Evolutionary conservation across 2,797 vertebrate species (phyloP).

Genomic region (Parauchenoglanis ngamensis): DNA sequence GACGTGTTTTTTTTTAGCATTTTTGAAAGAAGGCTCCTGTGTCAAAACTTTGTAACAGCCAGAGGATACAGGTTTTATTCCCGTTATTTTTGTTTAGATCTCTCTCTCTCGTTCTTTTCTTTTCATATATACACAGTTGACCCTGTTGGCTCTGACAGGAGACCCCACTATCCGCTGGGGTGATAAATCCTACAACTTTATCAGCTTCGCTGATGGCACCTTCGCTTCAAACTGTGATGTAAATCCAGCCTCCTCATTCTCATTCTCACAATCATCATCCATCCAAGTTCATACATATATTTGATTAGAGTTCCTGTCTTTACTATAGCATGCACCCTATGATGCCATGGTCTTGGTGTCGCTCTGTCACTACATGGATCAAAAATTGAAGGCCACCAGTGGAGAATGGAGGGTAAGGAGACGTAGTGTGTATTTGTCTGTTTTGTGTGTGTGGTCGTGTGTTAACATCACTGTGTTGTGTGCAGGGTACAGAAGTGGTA

Average conservation of each 20-base stretch:
- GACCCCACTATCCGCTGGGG: slow-evolving; percentile 91
- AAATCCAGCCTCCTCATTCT: slow-evolving; percentile 64
- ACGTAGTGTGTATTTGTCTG: neutral
- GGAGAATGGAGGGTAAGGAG: slow-evolving; percentile 91
- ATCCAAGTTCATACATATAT: neutral
- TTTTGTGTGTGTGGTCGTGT: neutral
- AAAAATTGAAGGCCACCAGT: slow-evolving; percentile 78
- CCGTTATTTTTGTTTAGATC: neutral
- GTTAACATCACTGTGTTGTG: slow-evolving; percentile 31
- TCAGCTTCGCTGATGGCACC: slow-evolving; percentile 85
- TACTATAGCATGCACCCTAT: slow-evolving; percentile 86
- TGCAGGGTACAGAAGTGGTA: slow-evolving; percentile 80
- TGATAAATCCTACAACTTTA: slow-evolving; percentile 90
- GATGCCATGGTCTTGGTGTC: slow-evolving; percentile 90
- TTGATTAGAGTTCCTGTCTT: slow-evolving; percentile 31
- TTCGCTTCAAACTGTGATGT: slow-evolving; percentile 87
- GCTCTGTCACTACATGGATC: slow-evolving; percentile 79
- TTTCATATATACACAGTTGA: slow-evolving; percentile 69
- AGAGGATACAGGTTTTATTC: neutral
- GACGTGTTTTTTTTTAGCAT: neutral
- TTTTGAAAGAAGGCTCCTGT: neutral
- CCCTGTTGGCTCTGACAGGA: slow-evolving; percentile 72
- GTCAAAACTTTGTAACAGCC: neutral
- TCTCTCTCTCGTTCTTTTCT: neutral
- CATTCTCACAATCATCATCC: neutral